Evolutionary conservation across 1,140 invertebrate species (phyloP).

Genomic region (Drosophila micromelanica): DNA sequence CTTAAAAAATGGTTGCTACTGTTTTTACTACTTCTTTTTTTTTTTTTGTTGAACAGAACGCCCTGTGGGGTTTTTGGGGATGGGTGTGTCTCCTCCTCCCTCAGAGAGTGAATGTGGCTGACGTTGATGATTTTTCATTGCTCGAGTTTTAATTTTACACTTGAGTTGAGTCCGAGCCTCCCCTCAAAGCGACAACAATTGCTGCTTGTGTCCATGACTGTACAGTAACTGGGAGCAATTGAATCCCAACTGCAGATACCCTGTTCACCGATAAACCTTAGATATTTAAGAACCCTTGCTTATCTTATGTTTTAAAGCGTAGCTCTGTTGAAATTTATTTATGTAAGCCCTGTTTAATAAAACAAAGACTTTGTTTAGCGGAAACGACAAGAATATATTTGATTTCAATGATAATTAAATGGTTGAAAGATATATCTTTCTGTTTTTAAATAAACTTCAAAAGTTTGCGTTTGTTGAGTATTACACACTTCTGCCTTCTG

Average conservation of each 20-base stretch:
- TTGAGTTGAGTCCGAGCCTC: constrained; percentile 72
- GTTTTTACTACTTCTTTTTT: constrained; percentile 45
- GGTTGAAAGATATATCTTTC: too few relatives aligned
- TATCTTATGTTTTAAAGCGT: too few relatives aligned
- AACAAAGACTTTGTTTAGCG: too few relatives aligned
- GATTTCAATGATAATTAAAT: too few relatives aligned
- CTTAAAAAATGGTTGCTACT: constrained; percentile 64
- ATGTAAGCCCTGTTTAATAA: too few relatives aligned
- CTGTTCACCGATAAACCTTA: not conserved
- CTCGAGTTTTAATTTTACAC: constrained; percentile 84
- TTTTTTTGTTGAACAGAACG: constrained; percentile 20
- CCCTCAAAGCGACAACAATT: constrained; percentile 26
- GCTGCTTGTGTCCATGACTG: constrained; percentile 15
- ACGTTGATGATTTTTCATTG: constrained; percentile 84
- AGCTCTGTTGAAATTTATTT: too few relatives aligned
- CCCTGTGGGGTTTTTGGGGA: constrained; percentile 22
- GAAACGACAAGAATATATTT: too few relatives aligned
- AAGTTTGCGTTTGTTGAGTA: too few relatives aligned
- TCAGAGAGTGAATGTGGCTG: constrained; percentile 47
- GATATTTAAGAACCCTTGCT: not conserved
- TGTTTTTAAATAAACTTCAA: too few relatives aligned
- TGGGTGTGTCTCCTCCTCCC: constrained; percentile 2
- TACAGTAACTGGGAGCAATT: constrained; percentile 4
- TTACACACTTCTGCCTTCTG: too few relatives aligned
- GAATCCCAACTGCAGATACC: not conserved